A percentile compares a stretch with the other conserved stretches of the same genome.
Conservation (phyloP, 2,797 vertebrate genomes). For the Nyctibius grandis region DNA sequence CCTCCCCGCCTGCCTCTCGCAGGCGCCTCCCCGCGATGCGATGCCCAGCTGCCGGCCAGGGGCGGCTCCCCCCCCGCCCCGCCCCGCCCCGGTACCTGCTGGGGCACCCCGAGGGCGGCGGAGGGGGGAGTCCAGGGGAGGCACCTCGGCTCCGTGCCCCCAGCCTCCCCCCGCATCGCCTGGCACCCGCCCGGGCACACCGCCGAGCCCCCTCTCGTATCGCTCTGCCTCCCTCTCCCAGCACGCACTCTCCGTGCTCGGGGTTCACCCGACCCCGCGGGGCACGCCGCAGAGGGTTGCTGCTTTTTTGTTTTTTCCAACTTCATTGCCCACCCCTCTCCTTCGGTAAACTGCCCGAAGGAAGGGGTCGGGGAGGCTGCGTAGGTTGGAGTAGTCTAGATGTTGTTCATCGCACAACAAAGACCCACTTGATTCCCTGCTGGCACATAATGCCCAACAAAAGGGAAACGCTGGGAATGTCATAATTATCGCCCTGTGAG, state of each 20-base stretch:
- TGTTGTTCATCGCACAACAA: constrained; percentile 67
- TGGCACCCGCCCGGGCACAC: fast-evolving
- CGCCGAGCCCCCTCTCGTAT: too few relatives aligned
- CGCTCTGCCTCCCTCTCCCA: not conserved
- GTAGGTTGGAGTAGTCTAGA: not conserved
- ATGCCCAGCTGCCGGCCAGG: not conserved
- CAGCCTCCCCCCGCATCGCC: not conserved
- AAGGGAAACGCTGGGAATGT: not conserved
- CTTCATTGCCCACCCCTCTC: not conserved
- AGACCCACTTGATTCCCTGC: constrained; percentile 21
- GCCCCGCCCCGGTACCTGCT: constrained; percentile 27
- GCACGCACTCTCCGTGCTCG: not conserved
- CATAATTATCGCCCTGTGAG: not conserved
- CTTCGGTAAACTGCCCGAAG: not conserved
- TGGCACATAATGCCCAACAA: constrained; percentile 26
- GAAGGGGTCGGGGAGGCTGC: not conserved
- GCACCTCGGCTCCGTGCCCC: fast-evolving
- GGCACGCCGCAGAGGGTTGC: not conserved
- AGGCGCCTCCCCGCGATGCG: not conserved
- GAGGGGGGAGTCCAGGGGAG: too few relatives aligned
- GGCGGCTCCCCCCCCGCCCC: not conserved
- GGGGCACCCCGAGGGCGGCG: not conserved
- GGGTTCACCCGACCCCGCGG: not conserved
- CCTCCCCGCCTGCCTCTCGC: not conserved
- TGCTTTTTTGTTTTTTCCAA: not conserved